Conservation (phyloP, 2,797 vertebrate species). For the Ispidina lecontei region DNA sequence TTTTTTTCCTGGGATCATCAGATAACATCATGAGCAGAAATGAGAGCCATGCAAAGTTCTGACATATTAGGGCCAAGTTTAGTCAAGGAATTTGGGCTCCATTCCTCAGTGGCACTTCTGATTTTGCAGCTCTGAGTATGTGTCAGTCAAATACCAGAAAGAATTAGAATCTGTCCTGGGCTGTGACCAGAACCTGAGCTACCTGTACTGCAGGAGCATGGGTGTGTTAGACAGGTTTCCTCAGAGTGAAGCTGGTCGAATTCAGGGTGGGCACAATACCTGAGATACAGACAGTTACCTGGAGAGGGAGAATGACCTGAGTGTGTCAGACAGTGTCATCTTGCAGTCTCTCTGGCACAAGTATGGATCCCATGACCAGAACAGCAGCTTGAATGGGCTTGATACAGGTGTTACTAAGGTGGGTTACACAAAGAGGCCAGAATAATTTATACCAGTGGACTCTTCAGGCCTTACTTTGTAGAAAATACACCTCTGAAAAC, state of each 20-base stretch:
- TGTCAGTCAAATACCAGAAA: neutral
- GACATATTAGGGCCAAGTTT: neutral
- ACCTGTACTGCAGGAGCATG: fast-evolving
- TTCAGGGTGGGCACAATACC: neutral
- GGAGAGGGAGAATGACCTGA: neutral
- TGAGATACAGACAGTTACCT: neutral
- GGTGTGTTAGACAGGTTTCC: neutral
- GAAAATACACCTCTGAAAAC: neutral
- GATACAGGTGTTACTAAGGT: neutral
- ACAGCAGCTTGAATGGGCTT: neutral
- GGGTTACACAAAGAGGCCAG: neutral
- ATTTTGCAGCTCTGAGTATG: neutral
- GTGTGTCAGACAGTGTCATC: neutral
- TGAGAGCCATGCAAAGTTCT: neutral
- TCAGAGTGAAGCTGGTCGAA: neutral
- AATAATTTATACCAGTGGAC: neutral
- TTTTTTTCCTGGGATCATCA: neutral
- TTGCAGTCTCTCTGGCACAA: neutral
- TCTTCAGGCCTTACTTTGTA: neutral
- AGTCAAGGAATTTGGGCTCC: neutral
- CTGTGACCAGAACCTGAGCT: neutral
- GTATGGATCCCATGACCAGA: neutral
- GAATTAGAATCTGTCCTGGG: neutral
- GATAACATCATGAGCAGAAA: neutral
- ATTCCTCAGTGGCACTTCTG: neutral